Percentiles rank a stretch among this genome's conserved stretches.
phyloP scores from a whole-genome alignment of 1,140 invertebrate species.

The Odontomachus brunneus region DNA sequence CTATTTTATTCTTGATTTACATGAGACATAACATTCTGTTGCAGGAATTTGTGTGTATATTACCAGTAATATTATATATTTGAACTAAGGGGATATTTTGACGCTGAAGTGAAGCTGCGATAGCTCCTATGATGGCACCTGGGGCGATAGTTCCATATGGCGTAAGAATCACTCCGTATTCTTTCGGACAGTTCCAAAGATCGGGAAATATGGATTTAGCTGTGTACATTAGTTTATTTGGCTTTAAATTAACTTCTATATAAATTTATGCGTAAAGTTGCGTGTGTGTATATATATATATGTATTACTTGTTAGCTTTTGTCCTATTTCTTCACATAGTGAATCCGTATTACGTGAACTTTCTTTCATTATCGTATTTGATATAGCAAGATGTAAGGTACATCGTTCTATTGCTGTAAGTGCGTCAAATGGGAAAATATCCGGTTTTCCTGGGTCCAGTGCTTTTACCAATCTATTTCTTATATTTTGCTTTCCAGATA shows the following conservation, averaged over 20 bases:
- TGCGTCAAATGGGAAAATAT: slow-evolving; percentile 82
- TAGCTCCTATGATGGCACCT: slow-evolving; percentile 86
- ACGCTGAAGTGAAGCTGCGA: slow-evolving; percentile 86
- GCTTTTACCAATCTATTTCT: slow-evolving; percentile 87
- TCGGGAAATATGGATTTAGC: slow-evolving; percentile 72
- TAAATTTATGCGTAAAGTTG: not conserved
- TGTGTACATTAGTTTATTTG: slow-evolving; percentile 19
- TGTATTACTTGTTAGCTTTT: slow-evolving; percentile 74
- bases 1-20: not conserved
- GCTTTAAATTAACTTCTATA: not conserved
- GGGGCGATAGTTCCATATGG: slow-evolving; percentile 86
- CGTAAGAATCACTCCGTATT: slow-evolving; percentile 87
- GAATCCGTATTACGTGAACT: not conserved
- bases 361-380: slow-evolving; percentile 83
- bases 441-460: slow-evolving; percentile 86
- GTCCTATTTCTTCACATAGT: slow-evolving; percentile 25
- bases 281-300: too few species aligned
- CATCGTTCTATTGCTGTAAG: slow-evolving; percentile 86
- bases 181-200: slow-evolving; percentile 85
- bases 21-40: slow-evolving; percentile 1
- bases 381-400: slow-evolving; percentile 87
- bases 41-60: slow-evolving; percentile 26
- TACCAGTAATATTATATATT: slow-evolving; percentile 41
- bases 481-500: slow-evolving; percentile 87
- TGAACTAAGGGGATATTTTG: slow-evolving; percentile 84